Base-by-base conservation (phyloP, 2,113 vertebrate species). In the Xenus cinereus region DNA sequence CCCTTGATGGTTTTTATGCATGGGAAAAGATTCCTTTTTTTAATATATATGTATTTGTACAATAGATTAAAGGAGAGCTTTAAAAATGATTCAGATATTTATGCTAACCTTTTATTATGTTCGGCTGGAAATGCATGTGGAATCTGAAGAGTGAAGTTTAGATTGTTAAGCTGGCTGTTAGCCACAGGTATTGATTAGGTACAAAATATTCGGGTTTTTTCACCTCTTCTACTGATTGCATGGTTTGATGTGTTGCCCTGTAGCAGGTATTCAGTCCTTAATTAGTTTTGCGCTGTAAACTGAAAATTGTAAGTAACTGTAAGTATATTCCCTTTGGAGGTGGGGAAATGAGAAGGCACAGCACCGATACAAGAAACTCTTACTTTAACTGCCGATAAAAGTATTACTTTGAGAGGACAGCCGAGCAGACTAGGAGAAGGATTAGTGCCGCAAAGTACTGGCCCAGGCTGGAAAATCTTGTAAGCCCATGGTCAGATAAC, bases 381-480 rank as follows among this genome's bases (percentile, higher is more conserved):
- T 43, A 23, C 9, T 63, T 59, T 12, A 87, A 68, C 66, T 66
- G 80, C 66, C 85, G 91, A 62, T 89, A 89, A 63, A 96, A 97
- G 91, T 87, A 26, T 87, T 96, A 74, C 87, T 89, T 78, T 26
- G 93, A 43, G 72, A 88, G 75, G 90, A 45, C 79, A 57, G 89
- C 54, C 63, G 66, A 51, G 32, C 76, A 66, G 94, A 50, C 73
- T 75, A n/a, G 90, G 48, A 63, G 89, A 6, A 15, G 95, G 90
- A 95, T 97, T 92, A 95, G 43, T 9, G 60, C 92, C 72, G 90
- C 68, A 27, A 90, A 84, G 79, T 89, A 69, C 88, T 2, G 28
- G 81, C 75, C 95, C 72, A 45, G 86, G 59, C 74, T 22, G 83
- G 84, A 15, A 95, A 97, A 96, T 84, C 90, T 87, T 53, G 51